Evolutionary conservation across 2,888 invertebrate species (phyloP).

Genomic region (Epistrophella euchroma): DNA sequence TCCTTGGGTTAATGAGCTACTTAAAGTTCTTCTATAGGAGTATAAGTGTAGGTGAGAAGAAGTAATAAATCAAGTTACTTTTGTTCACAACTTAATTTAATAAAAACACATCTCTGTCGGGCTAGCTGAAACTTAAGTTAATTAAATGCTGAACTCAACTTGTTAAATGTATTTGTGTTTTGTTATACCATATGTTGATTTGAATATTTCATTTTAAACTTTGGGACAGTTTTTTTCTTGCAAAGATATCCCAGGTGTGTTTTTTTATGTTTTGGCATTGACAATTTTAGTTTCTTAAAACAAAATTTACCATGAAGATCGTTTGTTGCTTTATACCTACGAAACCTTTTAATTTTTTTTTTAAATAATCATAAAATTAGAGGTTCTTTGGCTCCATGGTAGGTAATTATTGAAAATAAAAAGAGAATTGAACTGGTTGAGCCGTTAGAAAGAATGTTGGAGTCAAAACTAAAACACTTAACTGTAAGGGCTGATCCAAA

Average conservation of each 20-base stretch:
- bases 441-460: no score
- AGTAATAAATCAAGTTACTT: slow-evolving; percentile 67
- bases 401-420: no score
- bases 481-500: no score
- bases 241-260: slow-evolving; percentile 35
- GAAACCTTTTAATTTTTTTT: no score
- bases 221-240: slow-evolving; percentile 46
- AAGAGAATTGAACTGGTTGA: no score
- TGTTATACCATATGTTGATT: slow-evolving; percentile 64
- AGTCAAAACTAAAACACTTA: no score
- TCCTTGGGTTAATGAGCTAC: slow-evolving; percentile 34
- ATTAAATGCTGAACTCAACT: slow-evolving; percentile 61
- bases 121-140: slow-evolving; percentile 47
- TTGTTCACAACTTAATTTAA: slow-evolving; percentile 61
- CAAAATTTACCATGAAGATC: background rate
- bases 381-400: no score
- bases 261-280: background rate
- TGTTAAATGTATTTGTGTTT: slow-evolving; percentile 45
- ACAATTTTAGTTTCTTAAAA: background rate
- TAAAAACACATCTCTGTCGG: slow-evolving; percentile 50
- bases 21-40: slow-evolving; percentile 46
- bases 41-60: slow-evolving; percentile 38
- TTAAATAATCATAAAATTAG: no score
- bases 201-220: slow-evolving; percentile 67
- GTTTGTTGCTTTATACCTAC: no score